A percentile compares a stretch with the other conserved stretches of the same genome.
phyloP scores from a whole-genome alignment of 2,888 invertebrate genomes.

The Digitonthophagus gazella region DNA sequence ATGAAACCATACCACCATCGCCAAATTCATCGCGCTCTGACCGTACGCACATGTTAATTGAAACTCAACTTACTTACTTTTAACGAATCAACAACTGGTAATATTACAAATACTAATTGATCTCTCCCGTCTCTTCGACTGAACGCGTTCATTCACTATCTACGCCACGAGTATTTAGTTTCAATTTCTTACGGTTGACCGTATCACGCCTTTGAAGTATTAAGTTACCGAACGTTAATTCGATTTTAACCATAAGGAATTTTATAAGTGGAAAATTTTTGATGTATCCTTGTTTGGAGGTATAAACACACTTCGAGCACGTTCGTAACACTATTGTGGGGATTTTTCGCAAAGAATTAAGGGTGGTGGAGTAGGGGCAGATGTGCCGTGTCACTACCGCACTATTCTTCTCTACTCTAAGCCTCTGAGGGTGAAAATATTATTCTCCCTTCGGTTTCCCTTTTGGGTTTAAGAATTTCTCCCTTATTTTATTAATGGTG shows the following conservation, averaged over 20 bases:
- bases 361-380: background rate
- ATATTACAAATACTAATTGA: slow-evolving; percentile 3
- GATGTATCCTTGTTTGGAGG: too few species aligned
- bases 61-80: slow-evolving; percentile 6
- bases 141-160: background rate
- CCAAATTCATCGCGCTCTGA: slow-evolving; percentile 3
- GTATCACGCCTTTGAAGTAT: background rate
- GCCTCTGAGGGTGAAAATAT: background rate
- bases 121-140: background rate
- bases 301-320: too few species aligned
- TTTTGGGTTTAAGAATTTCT: too few species aligned
- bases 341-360: background rate
- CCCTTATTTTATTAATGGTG: background rate
- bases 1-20: slow-evolving; percentile 15
- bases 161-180: slow-evolving; percentile 10
- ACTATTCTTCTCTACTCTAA: background rate
- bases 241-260: too few species aligned
- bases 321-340: too few species aligned
- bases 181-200: background rate
- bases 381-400: background rate
- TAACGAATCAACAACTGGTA: background rate
- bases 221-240: background rate
- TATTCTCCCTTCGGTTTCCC: background rate
- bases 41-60: slow-evolving; percentile 10
- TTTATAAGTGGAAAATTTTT: too few species aligned